phyloP scores from a whole-genome alignment of 2,113 vertebrate species.

The Cyphomyrus plagiostoma region DNA sequence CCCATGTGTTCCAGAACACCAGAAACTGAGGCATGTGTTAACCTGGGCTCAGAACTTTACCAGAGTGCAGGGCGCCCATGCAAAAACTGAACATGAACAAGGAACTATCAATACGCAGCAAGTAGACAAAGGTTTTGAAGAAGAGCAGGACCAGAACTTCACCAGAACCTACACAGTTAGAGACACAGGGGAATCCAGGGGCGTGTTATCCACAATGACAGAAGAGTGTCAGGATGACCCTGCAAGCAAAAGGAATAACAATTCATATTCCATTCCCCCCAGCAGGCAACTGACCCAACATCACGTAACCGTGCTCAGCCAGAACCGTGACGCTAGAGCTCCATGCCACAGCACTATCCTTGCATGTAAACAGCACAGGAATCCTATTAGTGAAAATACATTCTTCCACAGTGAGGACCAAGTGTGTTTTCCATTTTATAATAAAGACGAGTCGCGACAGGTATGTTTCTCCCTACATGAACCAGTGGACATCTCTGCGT shows the following conservation, averaged over 20 bases:
- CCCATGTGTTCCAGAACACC: conserved; percentile 43
- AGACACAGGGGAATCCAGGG: too few species aligned
- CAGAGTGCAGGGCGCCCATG: background rate
- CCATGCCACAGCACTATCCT: background rate
- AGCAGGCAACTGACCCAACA: background rate
- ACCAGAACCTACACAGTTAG: background rate
- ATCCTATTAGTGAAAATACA: background rate
- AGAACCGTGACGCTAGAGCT: background rate
- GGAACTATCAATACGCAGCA: background rate
- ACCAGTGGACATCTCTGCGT: background rate
- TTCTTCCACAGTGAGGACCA: background rate
- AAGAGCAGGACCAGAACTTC: conserved; percentile 8
- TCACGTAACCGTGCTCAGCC: background rate
- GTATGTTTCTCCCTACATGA: background rate
- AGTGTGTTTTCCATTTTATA: background rate
- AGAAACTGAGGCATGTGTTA: conserved; percentile 53
- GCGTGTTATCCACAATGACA: background rate
- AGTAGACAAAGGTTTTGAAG: background rate
- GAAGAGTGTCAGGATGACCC: background rate
- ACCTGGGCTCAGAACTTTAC: conserved; percentile 53
- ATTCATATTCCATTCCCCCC: background rate
- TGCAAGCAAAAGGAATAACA: background rate
- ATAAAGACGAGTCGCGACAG: background rate
- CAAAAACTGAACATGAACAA: background rate
- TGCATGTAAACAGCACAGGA: background rate